Percentiles rank a stretch among this genome's conserved stretches.
Evolutionary conservation across 1,140 invertebrate species (phyloP).

Genomic region (Bombus waltoni): DNA sequence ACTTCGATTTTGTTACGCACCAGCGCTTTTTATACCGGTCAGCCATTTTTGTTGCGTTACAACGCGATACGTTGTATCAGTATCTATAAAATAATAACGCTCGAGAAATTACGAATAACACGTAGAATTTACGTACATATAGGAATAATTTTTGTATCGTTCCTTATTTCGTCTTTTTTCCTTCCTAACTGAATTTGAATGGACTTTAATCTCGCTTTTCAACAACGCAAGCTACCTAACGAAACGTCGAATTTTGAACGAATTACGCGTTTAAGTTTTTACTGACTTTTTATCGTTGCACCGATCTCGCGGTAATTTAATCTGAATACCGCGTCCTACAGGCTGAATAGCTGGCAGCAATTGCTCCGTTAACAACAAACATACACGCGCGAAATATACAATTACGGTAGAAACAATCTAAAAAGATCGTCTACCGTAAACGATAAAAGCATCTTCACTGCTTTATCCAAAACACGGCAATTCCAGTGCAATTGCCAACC

Average conservation of each 20-base stretch:
- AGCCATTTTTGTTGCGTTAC: constrained; percentile 29
- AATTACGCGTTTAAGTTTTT: neutral
- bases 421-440: too few relatives aligned
- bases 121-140: neutral
- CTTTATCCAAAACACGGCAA: neutral
- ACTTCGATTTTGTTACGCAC: constrained; percentile 45
- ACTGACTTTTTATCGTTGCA: too few relatives aligned
- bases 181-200: too few relatives aligned
- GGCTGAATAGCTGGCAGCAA: neutral
- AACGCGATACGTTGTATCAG: neutral
- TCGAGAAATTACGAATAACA: neutral
- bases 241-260: too few relatives aligned
- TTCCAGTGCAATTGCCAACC: neutral
- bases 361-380: neutral
- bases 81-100: constrained; percentile 28
- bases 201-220: neutral
- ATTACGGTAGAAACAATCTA: too few relatives aligned
- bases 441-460: too few relatives aligned
- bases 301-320: too few relatives aligned
- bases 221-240: too few relatives aligned
- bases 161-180: neutral
- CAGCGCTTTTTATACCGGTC: constrained; percentile 20
- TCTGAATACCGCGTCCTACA: neutral
- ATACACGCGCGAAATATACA: too few relatives aligned
- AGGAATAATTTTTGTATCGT: neutral